Evolutionary conservation across 1,140 invertebrate genomes (phyloP), one percentile per base, ranked within the genome.

Genomic region (Augochlora pura): DNA sequence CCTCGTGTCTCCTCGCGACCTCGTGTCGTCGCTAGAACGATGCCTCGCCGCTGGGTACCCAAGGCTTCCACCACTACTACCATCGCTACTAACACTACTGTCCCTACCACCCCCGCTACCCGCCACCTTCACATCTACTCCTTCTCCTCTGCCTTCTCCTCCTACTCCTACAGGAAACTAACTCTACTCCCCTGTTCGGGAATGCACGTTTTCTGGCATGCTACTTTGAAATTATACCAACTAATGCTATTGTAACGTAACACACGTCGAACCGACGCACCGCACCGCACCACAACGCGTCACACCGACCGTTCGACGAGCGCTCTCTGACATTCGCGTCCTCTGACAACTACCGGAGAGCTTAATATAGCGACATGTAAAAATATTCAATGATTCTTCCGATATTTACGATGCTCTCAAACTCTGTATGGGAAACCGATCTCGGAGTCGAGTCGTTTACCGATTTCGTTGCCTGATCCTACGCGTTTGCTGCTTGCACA

Each of bases 11-110:
- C 67, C 27, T 21, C 82, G 88, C 71, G 75, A 72, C 68, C 83
- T 88, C 76, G 81, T 77, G 83, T 67, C 77, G 71, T 72, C 12
- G 82, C 77, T 79, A 71, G 64, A 68, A 71, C 72, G 81, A 85
- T 39, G 82, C 73, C 84, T 73, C 82, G 54, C 39, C 80, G 79
- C 73, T 74, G 79, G 67, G 77, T 76, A 80, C 64, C 70, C 82
- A 77, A 84, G 73, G 73, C 82, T 85, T 77, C 71, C 70, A 32
- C 32, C 32, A 32, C 32, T 32, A 32, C 32, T 32, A 32, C 32
- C 32, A 32, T 4, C 32, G 32, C 32, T 32, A 32, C 32, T 32
- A 32, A 32, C 32, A 32, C 32, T 4, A 32, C 32, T 32, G 32
- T 7, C 39, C 0, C 39, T 0, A 7, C 39, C 6, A 7, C 39